These are phyloP conservation scores for Nibea albiflora DNA, from an alignment of 2,113 vertebrate species.

Conservation along the genomic window DNA sequence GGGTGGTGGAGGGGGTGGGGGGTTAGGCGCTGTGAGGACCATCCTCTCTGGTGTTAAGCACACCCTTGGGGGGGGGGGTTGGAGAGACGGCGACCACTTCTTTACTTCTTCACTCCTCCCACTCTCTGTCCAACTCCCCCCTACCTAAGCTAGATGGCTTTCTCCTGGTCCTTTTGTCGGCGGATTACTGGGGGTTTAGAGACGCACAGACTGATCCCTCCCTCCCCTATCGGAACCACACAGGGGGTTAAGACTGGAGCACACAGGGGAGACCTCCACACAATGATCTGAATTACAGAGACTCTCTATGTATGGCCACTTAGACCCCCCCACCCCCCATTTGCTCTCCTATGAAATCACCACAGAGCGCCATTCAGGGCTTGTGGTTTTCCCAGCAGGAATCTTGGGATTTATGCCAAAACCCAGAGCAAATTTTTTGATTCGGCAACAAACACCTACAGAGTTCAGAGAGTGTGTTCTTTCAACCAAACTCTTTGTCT, in stretches of 20 bases:
- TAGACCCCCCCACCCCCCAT: conserved; percentile 47
- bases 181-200: conserved; percentile 78
- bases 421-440: neutral
- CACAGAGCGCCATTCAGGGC: conserved; percentile 49
- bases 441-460: conserved; percentile 11
- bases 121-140: conserved; percentile 58
- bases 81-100: conserved; percentile 48
- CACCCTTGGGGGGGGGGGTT: conserved; percentile 64
- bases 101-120: conserved; percentile 68
- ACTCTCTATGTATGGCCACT: conserved; percentile 66
- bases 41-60: conserved; percentile 68
- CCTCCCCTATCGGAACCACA: conserved; percentile 73
- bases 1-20: neutral
- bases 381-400: conserved; percentile 70
- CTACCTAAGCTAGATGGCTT: conserved; percentile 48
- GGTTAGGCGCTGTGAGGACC: conserved; percentile 27
- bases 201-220: conserved; percentile 66
- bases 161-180: conserved; percentile 72
- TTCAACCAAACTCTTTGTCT: conserved; percentile 35
- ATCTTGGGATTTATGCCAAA: conserved; percentile 48
- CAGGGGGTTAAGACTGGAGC: conserved; percentile 71
- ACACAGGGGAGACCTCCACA: conserved; percentile 66
- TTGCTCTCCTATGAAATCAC: conserved; percentile 62
- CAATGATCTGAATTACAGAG: conserved; percentile 74
- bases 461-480: conserved; percentile 20